Base-by-base conservation (phyloP, 2,113 vertebrate species). In the Gnathonemus longibarbis region DNA sequence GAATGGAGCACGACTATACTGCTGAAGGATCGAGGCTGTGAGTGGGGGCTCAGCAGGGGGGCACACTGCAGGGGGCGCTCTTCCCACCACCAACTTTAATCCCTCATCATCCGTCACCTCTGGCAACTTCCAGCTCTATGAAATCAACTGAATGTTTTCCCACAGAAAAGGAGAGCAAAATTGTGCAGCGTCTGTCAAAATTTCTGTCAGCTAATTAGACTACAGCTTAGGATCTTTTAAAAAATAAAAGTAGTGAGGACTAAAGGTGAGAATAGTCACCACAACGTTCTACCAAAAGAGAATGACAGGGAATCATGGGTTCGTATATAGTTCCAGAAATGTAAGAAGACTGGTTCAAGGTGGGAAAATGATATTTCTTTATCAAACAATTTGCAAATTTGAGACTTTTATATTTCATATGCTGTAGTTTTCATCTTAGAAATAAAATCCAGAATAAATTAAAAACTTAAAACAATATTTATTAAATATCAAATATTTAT, bases 41-140 rank as follows among this genome's bases (percentile, higher is more conserved):
- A 95, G 92, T 92, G 94, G 92, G 89, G 92, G 91, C 80, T 92
- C 94, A 77, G 92, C 17, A n/a, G 74, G 62, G 58, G n/a, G 62
- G n/a, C 24, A 13, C 62, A 31, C 62, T 70, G 27, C 62, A 70
- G 27, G 62, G 91, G 91, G 92, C 89, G 91, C 90, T 66, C 85
- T 86, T 88, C 89, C 56, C 9, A 74, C 95, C 53, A 93, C 94
- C 91, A 95, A 91, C 94, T 89, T 88, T 96, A 96, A 96, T 96
- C 95, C 95, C 88, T 89, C 93, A 91, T 93, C 83, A 96, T 96
- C 95, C 95, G 83, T 89, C 93, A 92, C 93, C 77, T 83, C 39
- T 93, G 94, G 95, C 21, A 53, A 93, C 93, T 91, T 92, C 91
- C 92, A 92, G 92, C 94, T 91, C 89, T n/a, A 77, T 92, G 11